Conservation (phyloP, 2,888 invertebrate genomes). For the Cheilosia urbana region DNA sequence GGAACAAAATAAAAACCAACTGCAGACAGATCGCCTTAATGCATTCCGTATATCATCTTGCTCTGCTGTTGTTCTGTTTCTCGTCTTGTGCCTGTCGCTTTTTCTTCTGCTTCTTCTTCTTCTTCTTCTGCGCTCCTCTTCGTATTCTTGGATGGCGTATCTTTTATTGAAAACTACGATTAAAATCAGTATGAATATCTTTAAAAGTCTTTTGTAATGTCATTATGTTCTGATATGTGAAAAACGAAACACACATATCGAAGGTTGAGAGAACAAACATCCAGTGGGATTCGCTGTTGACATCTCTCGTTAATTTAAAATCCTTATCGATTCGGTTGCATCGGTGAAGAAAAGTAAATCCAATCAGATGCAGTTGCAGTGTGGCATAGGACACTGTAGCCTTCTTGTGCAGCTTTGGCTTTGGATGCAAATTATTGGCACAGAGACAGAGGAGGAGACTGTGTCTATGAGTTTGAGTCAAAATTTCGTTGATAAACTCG, state of each 20-base stretch:
- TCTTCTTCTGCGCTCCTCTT: not conserved
- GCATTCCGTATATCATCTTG: conserved; percentile 58
- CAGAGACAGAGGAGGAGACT: not conserved
- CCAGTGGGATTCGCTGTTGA: conserved; percentile 81
- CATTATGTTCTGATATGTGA: conserved; percentile 83
- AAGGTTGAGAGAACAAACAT: conserved; percentile 21
- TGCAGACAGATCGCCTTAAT: conserved; percentile 42
- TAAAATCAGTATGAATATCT: conserved; percentile 73
- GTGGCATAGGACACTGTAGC: conserved; percentile 14
- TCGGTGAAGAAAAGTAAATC: conserved; percentile 53
- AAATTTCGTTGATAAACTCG: conserved; percentile 10
- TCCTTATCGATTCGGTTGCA: conserved; percentile 81
- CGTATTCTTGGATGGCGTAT: conserved; percentile 49
- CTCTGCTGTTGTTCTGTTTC: conserved; percentile 37
- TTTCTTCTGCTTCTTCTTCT: not conserved
- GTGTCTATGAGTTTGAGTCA: conserved; percentile 41
- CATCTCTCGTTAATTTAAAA: conserved; percentile 84
- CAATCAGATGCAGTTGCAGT: conserved; percentile 59
- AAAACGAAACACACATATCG: conserved; percentile 77
- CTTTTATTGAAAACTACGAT: conserved; percentile 72
- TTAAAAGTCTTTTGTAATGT: conserved; percentile 82
- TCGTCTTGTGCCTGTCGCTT: conserved; percentile 6
- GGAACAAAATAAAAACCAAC: conserved; percentile 1
- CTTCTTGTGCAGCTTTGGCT: conserved; percentile 6
- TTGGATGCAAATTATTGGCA: conserved; percentile 42